Conservation (phyloP, 2,888 invertebrate genomes). For the Laspeyria flexula region DNA sequence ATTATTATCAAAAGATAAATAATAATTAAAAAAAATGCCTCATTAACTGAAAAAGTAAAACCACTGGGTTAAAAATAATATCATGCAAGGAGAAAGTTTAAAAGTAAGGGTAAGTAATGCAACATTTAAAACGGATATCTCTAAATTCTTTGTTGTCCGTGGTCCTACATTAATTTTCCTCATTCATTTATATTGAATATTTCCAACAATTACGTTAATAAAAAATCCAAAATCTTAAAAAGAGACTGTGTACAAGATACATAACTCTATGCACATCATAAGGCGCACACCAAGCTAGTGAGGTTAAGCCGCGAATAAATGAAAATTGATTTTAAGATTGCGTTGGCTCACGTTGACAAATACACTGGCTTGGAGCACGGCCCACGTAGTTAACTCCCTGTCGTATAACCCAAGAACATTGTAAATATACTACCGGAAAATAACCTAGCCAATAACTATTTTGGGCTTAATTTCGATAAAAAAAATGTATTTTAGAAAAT, state of each 20-base stretch:
- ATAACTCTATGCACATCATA: constrained; percentile 48
- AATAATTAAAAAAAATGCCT: too few relatives aligned
- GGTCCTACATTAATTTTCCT: too few relatives aligned
- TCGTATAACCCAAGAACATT: constrained; percentile 34
- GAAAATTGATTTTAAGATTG: constrained; percentile 86
- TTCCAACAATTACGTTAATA: not conserved
- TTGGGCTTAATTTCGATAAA: not conserved
- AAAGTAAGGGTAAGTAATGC: too few relatives aligned
- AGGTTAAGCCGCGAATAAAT: constrained; percentile 85
- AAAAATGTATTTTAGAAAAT: not conserved
- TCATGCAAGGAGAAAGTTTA: too few relatives aligned
- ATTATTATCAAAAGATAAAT: too few relatives aligned
- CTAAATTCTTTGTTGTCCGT: too few relatives aligned
- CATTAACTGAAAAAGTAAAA: too few relatives aligned
- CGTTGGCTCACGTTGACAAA: constrained; percentile 78
- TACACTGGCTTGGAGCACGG: constrained; percentile 66
- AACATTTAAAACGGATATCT: too few relatives aligned
- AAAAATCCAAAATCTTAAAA: not conserved
- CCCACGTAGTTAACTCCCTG: constrained; percentile 56
- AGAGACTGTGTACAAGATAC: constrained; percentile 13
- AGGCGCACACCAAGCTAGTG: constrained; percentile 69
- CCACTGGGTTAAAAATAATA: too few relatives aligned
- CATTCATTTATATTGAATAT: too few relatives aligned
- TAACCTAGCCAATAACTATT: not conserved
- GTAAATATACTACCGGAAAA: constrained; percentile 25